Evolutionary conservation across 2,797 vertebrate species (phyloP), one percentile per base, ranked within the genome.

Genomic region (Gymnopithys bicolor): DNA sequence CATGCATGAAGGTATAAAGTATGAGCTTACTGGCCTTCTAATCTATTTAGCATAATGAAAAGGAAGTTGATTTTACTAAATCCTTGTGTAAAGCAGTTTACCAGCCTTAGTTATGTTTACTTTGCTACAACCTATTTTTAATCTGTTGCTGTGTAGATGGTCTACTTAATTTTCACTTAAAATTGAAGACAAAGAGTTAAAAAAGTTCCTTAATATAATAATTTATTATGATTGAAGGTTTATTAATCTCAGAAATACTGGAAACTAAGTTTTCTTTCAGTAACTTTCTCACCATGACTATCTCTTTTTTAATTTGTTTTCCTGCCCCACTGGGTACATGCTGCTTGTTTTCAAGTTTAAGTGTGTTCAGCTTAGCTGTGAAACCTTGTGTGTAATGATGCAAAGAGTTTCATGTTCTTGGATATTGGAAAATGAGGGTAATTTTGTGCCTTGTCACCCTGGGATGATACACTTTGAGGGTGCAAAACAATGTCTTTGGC

Each of bases 1-100:
- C 85, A 86, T 81, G 33, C 85, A 27, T 92, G 62, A 87, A 81
- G 69, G 41, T 91, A 64, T 73, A 73, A 94, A 91, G 15, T 18
- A 52, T 75, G 85, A 93, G 59, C 32, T 95, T 91, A 62, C 27
- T 93, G 76, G 59, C 45, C 33, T 87, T 63, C 30, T 91, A 85
- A 95, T 89, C 87, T 84, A 30, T 91, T 94, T 80, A 87, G 64
- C 71, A 74, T 89, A 87, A 92, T 83, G 84, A 91, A 91, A 92
- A 79, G 71, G 10, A 89, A 87, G 75, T 90, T 92, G 70, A 60
- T 93, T 91, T 93, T 45, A 19, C 37, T 60, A 80, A 94, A 92
- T 74, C 71, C 68, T 60, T 16, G 3, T 25, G 37, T 69, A 84
- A 90, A 86, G 80, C 70, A 89, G 39, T 95, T 89, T 84, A 23